Base-by-base conservation (phyloP, 1,140 invertebrate species). In the Drosophila sp. region DNA sequence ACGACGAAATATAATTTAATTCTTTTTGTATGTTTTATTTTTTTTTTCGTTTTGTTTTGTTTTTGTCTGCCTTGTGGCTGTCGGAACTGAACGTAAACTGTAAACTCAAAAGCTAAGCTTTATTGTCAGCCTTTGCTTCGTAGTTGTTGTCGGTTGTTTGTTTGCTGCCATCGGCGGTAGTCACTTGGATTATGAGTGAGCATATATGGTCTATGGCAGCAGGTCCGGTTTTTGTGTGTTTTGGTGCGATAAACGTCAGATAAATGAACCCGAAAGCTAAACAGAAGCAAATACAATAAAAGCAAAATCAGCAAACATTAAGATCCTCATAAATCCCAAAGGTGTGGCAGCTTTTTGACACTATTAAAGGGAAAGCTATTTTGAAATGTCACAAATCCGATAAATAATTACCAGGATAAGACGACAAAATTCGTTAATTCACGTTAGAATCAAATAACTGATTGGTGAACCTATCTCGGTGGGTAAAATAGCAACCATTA, bases 161-260 rank as follows among this genome's bases (percentile, higher is more conserved):
- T 17, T 32, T 54, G 58, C 33, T 50, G 67, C 62, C 56, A 70
- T 66, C 72, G 79, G 83, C 72, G 66, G 83, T 87, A 87, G 83
- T 77, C 70, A 72, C 79, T 72, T 72, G 79, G 79, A 79, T 86
- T 86, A 87, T 73, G 67, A 30, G 17, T 17, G 30, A 64, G 73
- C 83, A 70, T 87, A 89, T 86, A 86, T 86, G 83, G 79, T 83
- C 76, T 87, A 75, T 64, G 72, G 76, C 74, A 83, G 79, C 79
- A 87, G 65, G 79, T 86, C 83, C 84, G 84, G 83, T 89, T 86
- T 85, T 33, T 35, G 1, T 23, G 30, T 58, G 67, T 72, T 85
- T 74, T 77, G 68, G 78, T 80, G 79, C 72, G 82, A 87, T 86
- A 87, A 86, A 87, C 83, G 82, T 79, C 75, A 89, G 76, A 83